Evolutionary conservation across 2,113 vertebrate species (phyloP), one percentile per base, ranked within the genome.

Genomic region (Carollia perspicillata): DNA sequence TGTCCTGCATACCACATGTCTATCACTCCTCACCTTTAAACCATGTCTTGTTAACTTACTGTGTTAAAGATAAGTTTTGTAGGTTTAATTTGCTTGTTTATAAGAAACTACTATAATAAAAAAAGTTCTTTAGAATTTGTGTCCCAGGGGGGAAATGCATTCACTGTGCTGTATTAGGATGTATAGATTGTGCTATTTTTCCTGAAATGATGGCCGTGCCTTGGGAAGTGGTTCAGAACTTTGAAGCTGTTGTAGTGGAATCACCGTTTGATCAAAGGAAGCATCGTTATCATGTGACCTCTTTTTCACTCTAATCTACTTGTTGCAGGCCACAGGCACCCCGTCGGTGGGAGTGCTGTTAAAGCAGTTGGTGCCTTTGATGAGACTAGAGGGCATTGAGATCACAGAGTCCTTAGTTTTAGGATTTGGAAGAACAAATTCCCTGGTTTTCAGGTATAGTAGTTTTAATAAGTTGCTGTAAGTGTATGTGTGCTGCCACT

Each of bases 371-470:
- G 99, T 99, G 96, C 99, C 99, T 63, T 98, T 99, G 98, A 99
- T 99, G 99, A 99, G 99, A 98, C 99, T 99, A 49, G 99, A 99
- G 98, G 99, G 99, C 98, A 99, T 99, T 97, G 99, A 99, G 98
- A 99, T 99, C 98, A 99, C 99, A 42, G 99, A 99, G 97, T 99
- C 99, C 89, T 99, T 99, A 95, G 99, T 99, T 83, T 98, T 99
- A 74, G 99, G 99, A 91, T 99, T 99, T 85, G 99, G 99, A 98
- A 99, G 99, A 98, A 99, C 99, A 96, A 99, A 99, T 96, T 99
- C 99, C 58, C 99, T 99, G 90, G 99, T 99, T 95, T 99, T 99
- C 99, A 99, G 99, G 99, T 99, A 99, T 0, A 28, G 28, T 96
- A 28, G 85, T 97, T 44, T 95, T 35, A 44, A 0, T 96, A 65